These are phyloP conservation scores for Entomobrya multifasciata DNA, from an alignment of 2,888 invertebrate genomes.

Conservation along the genomic window DNA sequence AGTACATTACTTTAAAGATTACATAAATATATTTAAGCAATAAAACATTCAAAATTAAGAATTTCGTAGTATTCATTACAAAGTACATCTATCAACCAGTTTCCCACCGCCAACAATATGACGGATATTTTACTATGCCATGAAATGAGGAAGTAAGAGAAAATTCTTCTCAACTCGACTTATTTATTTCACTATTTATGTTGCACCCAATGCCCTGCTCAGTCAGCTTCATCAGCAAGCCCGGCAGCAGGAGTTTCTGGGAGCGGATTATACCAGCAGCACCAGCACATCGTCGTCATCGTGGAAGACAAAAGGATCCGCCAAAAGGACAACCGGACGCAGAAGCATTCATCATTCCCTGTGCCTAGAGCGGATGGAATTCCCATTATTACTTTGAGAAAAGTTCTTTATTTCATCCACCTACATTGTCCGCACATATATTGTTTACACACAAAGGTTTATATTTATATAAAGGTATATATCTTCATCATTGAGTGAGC, in stretches of 20 bases:
- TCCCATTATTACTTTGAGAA: conserved; percentile 56
- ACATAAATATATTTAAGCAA: conserved; percentile 29
- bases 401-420: conserved; percentile 35
- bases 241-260: too few relatives aligned
- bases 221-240: too few relatives aligned
- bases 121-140: too few relatives aligned
- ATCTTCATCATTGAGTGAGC: conserved; percentile 35
- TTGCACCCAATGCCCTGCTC: too few relatives aligned
- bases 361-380: conserved; percentile 66
- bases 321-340: conserved; percentile 65
- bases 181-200: too few relatives aligned
- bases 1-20: conserved; percentile 21
- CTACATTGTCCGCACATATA: not conserved
- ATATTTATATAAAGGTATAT: too few relatives aligned
- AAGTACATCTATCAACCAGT: too few relatives aligned
- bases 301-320: conserved; percentile 40
- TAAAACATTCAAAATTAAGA: conserved; percentile 30
- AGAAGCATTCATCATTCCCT: conserved; percentile 60
- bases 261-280: too few relatives aligned
- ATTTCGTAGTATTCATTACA: conserved; percentile 26
- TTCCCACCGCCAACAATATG: too few relatives aligned
- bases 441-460: too few relatives aligned
- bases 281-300: conserved; percentile 19
- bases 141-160: too few relatives aligned
- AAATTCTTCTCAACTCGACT: too few relatives aligned